Conservation (phyloP, 2,888 invertebrate genomes). For the Crepidodera aurea region DNA sequence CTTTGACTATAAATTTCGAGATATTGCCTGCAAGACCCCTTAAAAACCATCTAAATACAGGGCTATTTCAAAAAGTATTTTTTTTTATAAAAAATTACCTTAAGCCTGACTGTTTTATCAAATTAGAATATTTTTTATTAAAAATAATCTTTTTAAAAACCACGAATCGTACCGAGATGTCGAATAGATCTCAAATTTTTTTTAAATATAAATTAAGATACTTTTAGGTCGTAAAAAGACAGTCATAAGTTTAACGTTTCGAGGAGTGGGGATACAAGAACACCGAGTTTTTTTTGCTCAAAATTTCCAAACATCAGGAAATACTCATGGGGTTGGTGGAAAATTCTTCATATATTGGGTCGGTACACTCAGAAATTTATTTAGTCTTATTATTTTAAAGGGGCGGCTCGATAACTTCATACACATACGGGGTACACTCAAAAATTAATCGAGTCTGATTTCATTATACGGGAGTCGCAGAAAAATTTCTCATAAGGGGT, state of each 20-base stretch:
- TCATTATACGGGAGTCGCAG: constrained; percentile 1
- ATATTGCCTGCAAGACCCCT: no score
- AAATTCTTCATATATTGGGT: constrained; percentile 9
- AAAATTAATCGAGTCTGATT: not conserved
- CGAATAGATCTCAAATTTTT: constrained; percentile 20
- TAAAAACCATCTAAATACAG: no score
- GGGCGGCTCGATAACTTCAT: not conserved
- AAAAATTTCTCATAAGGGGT: constrained; percentile 1
- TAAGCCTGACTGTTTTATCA: no score
- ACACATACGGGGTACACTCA: not conserved
- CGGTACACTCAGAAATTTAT: constrained; percentile 3
- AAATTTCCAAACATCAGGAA: not conserved
- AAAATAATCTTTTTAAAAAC: constrained; percentile 17
- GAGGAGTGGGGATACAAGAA: constrained; percentile 37
- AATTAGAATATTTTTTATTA: constrained; percentile 11
- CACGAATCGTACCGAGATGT: constrained; percentile 15
- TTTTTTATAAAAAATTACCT: no score
- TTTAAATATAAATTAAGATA: constrained; percentile 51
- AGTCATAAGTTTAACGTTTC: constrained; percentile 44
- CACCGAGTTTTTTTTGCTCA: constrained; percentile 32
- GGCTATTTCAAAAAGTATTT: no score
- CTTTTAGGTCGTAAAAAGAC: constrained; percentile 44
- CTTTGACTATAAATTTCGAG: no score
- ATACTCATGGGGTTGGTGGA: not conserved
- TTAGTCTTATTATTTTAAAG: not conserved